These are phyloP conservation scores for Leptopilina boulardi DNA, from an alignment of 1,140 invertebrate genomes.

Conservation along the genomic window DNA sequence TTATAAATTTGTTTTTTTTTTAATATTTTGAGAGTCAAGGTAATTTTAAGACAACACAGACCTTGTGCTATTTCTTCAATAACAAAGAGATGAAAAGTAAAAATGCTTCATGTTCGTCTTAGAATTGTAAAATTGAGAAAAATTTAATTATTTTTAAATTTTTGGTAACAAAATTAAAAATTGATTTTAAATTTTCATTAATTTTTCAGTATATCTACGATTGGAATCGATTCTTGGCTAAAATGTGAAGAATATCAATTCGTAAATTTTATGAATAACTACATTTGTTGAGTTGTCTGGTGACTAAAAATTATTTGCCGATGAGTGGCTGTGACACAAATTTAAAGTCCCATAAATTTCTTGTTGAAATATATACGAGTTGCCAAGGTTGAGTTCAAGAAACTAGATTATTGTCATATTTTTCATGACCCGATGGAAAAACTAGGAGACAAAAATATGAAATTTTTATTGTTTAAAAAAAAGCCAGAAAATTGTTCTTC, in stretches of 20 bases:
- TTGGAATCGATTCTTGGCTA: neutral
- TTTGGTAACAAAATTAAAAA: too few species aligned
- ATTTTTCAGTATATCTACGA: neutral
- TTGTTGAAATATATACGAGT: neutral
- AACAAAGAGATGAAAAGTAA: neutral
- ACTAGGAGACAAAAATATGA: neutral
- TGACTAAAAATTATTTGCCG: neutral
- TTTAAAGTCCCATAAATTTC: constrained; percentile 10
- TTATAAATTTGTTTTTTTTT: neutral
- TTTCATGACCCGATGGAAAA: neutral
- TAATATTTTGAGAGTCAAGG: constrained; percentile 8
- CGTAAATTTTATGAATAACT: neutral
- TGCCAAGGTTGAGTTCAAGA: constrained; percentile 27
- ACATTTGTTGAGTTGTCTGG: neutral
- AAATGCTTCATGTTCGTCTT: neutral
- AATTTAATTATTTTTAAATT: too few species aligned
- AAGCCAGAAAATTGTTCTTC: too few species aligned
- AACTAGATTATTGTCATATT: constrained; percentile 5
- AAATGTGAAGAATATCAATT: neutral
- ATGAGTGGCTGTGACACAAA: constrained; percentile 9
- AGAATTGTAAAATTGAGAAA: neutral
- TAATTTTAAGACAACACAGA: constrained; percentile 10
- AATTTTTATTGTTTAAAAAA: too few species aligned
- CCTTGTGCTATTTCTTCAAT: constrained; percentile 17
- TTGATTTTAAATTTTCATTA: neutral